Evolutionary conservation across 2,888 invertebrate species (phyloP).

Genomic region (Drosophila trichaetosa): DNA sequence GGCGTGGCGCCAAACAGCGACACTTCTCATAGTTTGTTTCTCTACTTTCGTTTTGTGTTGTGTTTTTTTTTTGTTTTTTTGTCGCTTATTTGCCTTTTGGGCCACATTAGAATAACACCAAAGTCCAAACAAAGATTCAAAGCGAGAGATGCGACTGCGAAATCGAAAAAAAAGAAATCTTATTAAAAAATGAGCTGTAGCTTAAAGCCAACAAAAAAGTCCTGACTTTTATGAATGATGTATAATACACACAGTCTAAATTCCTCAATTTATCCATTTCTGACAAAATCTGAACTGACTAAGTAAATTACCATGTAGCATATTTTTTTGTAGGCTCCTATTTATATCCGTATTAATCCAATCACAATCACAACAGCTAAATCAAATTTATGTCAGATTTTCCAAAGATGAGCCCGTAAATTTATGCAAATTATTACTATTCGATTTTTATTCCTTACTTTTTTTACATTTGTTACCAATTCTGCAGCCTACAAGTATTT

Average conservation of each 20-base stretch:
- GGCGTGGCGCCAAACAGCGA: conserved; percentile 48
- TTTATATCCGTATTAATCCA: conserved; percentile 40
- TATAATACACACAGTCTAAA: not conserved
- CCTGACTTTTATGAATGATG: not conserved
- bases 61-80: conserved; percentile 21
- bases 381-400: conserved; percentile 61
- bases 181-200: conserved; percentile 1
- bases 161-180: not conserved
- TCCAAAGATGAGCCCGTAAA: conserved; percentile 39
- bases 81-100: conserved; percentile 37
- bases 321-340: conserved; percentile 29
- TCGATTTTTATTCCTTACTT: conserved; percentile 17
- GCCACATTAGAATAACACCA: conserved; percentile 41
- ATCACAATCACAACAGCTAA: conserved; percentile 47
- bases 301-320: conserved; percentile 44
- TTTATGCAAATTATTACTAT: conserved; percentile 40
- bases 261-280: not conserved
- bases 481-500: conserved; percentile 33
- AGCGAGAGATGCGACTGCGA: conserved; percentile 3
- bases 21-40: conserved; percentile 22
- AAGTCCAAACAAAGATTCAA: conserved; percentile 12
- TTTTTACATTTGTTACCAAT: not conserved
- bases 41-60: conserved; percentile 1
- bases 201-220: conserved; percentile 7
- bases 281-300: conserved; percentile 1